These are phyloP conservation scores for Thaumatotibia leucotreta DNA, from an alignment of 1,140 invertebrate genomes.

Conservation along the genomic window DNA sequence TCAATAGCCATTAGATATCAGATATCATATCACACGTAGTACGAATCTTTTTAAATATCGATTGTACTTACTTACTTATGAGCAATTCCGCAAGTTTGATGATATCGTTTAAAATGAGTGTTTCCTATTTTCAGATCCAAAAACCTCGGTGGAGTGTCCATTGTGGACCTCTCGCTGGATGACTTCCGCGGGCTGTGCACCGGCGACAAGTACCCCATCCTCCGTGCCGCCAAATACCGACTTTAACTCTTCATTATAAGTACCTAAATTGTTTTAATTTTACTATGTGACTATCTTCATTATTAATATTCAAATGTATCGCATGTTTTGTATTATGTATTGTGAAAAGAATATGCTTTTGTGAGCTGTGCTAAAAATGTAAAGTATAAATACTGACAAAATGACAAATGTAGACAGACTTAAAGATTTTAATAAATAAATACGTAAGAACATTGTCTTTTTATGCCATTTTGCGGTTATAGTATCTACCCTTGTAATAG, in stretches of 20 bases:
- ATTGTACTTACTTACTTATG: too few species aligned
- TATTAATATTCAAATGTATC: not conserved
- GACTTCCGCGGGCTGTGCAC: slow-evolving; percentile 89
- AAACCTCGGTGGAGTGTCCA: slow-evolving; percentile 87
- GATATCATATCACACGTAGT: too few species aligned
- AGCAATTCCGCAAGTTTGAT: too few species aligned
- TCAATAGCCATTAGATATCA: too few species aligned
- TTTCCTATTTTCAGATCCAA: slow-evolving; percentile 77
- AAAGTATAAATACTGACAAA: not conserved
- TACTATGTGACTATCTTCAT: not conserved
- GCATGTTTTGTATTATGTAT: not conserved
- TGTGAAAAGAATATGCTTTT: not conserved
- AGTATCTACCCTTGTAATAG: too few species aligned
- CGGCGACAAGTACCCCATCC: slow-evolving; percentile 86
- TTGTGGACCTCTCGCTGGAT: slow-evolving; percentile 88
- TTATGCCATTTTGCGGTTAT: not conserved
- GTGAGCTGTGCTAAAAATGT: not conserved
- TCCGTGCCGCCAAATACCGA: slow-evolving; percentile 79
- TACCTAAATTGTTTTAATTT: not conserved
- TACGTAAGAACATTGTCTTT: not conserved
- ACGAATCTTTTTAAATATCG: too few species aligned
- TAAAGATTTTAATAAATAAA: not conserved
- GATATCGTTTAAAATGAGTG: too few species aligned
- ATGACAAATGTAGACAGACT: not conserved
- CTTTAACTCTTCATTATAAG: slow-evolving; percentile 63